phyloP scores from a whole-genome alignment of 2,888 invertebrate genomes.

The Carabus problematicus region DNA sequence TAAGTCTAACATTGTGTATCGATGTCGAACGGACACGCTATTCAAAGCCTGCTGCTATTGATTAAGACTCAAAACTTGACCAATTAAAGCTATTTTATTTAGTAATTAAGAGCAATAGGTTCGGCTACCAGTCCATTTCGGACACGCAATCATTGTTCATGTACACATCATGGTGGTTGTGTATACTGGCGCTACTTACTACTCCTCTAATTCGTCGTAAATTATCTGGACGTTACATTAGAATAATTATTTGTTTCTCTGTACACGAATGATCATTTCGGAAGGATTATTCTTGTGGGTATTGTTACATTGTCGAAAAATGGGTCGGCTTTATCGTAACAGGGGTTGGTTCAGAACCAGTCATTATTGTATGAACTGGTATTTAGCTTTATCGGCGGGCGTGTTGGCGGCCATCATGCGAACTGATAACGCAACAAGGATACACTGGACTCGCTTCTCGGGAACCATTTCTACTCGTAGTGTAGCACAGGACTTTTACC shows the following conservation, averaged over 20 bases:
- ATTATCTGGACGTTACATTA: slow-evolving; percentile 16
- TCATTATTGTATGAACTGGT: slow-evolving; percentile 9
- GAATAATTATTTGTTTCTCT: slow-evolving; percentile 34
- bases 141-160: slow-evolving; percentile 47
- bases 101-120: slow-evolving; percentile 50
- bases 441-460: slow-evolving; percentile 5
- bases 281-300: too few relatives aligned
- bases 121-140: slow-evolving; percentile 45
- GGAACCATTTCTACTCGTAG: not conserved
- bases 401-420: slow-evolving; percentile 33
- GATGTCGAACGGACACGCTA: slow-evolving; percentile 35
- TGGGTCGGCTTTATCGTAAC: slow-evolving; percentile 5
- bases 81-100: slow-evolving; percentile 53
- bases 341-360: not conserved
- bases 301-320: too few relatives aligned
- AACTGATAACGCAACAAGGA: slow-evolving; percentile 26
- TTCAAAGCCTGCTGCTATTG: slow-evolving; percentile 47
- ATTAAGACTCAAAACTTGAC: slow-evolving; percentile 52
- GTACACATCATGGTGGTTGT: not conserved
- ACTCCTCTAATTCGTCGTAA: slow-evolving; percentile 3
- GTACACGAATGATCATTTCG: too few relatives aligned
- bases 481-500: not conserved
- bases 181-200: slow-evolving; percentile 10
- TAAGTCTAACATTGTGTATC: slow-evolving; percentile 18
- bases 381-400: slow-evolving; percentile 25